phyloP scores from a whole-genome alignment of 2,888 invertebrate genomes.

The Magallana nippona region DNA sequence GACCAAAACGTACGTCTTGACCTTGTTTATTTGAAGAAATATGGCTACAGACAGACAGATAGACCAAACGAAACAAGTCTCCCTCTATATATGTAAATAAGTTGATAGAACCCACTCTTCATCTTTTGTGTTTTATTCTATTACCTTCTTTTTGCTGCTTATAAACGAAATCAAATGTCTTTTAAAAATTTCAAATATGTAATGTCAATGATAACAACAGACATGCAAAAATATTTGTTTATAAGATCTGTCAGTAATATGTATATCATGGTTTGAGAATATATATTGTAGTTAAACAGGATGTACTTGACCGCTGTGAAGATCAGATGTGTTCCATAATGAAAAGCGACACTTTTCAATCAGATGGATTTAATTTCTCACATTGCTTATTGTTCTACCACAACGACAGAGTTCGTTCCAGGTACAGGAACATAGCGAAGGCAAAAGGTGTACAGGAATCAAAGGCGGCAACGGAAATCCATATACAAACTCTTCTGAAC shows the following conservation, averaged over 20 bases:
- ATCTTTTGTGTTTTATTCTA: no score
- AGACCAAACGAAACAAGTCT: no score
- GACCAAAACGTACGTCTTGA: no score
- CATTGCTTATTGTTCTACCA: not conserved
- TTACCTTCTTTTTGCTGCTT: no score
- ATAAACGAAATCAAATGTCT: no score
- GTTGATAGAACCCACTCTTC: no score
- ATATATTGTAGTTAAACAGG: not conserved
- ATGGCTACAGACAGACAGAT: no score
- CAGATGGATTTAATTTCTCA: not conserved
- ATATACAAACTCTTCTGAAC: not conserved
- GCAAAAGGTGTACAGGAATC: not conserved
- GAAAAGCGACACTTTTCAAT: not conserved
- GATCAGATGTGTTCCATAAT: not conserved
- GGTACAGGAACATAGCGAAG: not conserved
- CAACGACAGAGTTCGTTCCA: not conserved
- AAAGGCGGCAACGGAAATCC: not conserved
- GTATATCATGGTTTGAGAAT: not conserved
- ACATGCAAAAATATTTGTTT: no score
- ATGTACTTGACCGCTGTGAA: not conserved
- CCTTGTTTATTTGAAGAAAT: no score
- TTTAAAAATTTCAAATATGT: no score
- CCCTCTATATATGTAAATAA: no score
- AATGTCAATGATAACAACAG: no score
- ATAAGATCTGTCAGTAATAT: not conserved